Evolutionary conservation across 2,797 vertebrate species (phyloP), one percentile per base, ranked within the genome.

Genomic region (Pyrocephalus nanus): DNA sequence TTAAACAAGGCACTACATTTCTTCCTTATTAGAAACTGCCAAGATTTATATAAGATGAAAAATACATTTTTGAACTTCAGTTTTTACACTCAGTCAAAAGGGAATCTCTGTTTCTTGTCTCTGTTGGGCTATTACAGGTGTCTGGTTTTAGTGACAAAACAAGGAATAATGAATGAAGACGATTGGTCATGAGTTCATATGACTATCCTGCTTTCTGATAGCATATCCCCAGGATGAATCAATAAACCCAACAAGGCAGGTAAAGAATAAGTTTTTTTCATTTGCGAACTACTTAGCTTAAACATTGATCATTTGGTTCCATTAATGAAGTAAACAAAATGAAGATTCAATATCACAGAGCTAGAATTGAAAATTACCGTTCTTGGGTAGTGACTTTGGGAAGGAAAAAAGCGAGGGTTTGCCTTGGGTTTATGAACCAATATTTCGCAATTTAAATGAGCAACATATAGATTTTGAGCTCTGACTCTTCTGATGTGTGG

Each of bases 381-480:
- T 79, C 78, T 84, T 43, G 71, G 43, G 32, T 58, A 91, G 51
- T 43, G 23, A 92, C 40, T 67, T 64, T 71, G 78, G 71, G 14
- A 9, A 76, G 3, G 13, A n/a, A 86, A 55, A 58, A 70, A 70
- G 29, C 20, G 36, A 77, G 12, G 7, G 12, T 79, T 54, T 86
- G 22, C 32, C 45, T 94, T 92, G 50, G 34, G 38, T 93, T 93
- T 85, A 74, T 86, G 58, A 92, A 93, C 34, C 45, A 94, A 81
- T 77, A 93, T 78, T 91, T 95, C 90, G n/a, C 75, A 86, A 78
- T 94, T 96, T 96, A 95, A 95, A 86, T 65, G 27, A 94, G 36
- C 30, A 88, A 82, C 81, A 34, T 95, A 88, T 80, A 91, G 88
- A 96, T 95, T 86, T 95, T 92, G 88, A 94, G 40, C 58, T 91